phyloP scores from a whole-genome alignment of 2,113 vertebrate genomes.

The Chlorodrepanis virens region DNA sequence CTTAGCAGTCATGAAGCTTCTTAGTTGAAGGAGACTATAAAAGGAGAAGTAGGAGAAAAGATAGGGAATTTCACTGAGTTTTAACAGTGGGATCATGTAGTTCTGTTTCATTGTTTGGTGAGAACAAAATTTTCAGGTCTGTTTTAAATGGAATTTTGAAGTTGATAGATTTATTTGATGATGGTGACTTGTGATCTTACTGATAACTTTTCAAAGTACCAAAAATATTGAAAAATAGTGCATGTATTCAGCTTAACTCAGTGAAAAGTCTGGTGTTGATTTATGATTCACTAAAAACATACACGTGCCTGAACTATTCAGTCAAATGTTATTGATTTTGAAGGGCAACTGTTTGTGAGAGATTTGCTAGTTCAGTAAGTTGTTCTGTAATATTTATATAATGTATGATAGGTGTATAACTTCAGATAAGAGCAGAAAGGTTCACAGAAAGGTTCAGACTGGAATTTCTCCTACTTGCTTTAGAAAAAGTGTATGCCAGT shows the following conservation, averaged over 20 bases:
- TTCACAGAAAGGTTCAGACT: neutral
- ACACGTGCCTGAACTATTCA: neutral
- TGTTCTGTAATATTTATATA: neutral
- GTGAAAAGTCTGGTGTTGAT: neutral
- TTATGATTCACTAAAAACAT: neutral
- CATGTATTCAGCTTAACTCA: neutral
- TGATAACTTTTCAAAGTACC: neutral
- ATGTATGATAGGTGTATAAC: neutral
- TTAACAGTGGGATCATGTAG: neutral
- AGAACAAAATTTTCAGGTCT: neutral
- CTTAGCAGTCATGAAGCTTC: neutral
- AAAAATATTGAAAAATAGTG: neutral
- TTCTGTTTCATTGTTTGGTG: neutral
- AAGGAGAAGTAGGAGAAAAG: neutral
- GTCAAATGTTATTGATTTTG: neutral
- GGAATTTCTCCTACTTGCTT: neutral
- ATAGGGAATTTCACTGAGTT: neutral
- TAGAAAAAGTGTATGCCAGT: neutral
- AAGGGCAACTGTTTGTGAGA: neutral
- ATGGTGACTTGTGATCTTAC: neutral
- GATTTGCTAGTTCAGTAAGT: neutral
- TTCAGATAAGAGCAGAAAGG: neutral
- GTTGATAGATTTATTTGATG: neutral
- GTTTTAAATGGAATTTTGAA: neutral
- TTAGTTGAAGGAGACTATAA: neutral